Conservation (phyloP, 2,113 vertebrate species). For the Arizona elegans region DNA sequence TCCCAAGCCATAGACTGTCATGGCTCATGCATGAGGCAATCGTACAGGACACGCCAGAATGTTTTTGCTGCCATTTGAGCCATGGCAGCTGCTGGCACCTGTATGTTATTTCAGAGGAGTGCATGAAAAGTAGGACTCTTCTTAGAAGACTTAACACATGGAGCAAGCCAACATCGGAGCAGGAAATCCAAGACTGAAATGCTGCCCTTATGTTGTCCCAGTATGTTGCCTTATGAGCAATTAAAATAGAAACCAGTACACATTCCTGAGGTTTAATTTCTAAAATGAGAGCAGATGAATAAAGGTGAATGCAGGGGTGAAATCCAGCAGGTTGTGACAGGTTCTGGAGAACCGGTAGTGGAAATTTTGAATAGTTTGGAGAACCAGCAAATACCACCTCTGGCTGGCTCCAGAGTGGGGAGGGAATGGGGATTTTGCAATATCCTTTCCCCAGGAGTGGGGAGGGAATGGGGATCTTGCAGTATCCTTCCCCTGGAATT, state of each 20-base stretch:
- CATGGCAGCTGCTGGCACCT: constrained; percentile 48
- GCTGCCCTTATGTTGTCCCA: constrained; percentile 46
- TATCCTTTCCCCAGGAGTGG: too few species aligned
- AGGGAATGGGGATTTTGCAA: too few species aligned
- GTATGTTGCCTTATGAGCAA: not conserved
- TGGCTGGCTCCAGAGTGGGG: too few species aligned
- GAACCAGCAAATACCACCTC: too few species aligned
- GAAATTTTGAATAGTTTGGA: too few species aligned
- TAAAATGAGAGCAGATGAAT: not conserved
- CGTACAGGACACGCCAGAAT: constrained; percentile 18
- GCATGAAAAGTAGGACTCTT: constrained; percentile 48
- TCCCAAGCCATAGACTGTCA: constrained; percentile 39
- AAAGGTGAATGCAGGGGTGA: not conserved
- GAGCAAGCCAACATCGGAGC: constrained; percentile 38
- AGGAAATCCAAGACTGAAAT: constrained; percentile 55
- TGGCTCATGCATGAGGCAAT: constrained; percentile 50
- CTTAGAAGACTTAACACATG: constrained; percentile 56
- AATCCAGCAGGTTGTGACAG: too few species aligned
- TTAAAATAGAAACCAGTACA: not conserved
- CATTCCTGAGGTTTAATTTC: not conserved
- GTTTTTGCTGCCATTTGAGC: constrained; percentile 62
- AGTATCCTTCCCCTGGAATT: too few species aligned
- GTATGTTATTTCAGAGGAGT: constrained; percentile 22
- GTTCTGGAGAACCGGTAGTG: too few species aligned
- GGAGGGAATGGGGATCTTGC: too few species aligned